Base-by-base conservation (phyloP, 2,888 invertebrate genomes). In the Diaprepes abbreviatus region DNA sequence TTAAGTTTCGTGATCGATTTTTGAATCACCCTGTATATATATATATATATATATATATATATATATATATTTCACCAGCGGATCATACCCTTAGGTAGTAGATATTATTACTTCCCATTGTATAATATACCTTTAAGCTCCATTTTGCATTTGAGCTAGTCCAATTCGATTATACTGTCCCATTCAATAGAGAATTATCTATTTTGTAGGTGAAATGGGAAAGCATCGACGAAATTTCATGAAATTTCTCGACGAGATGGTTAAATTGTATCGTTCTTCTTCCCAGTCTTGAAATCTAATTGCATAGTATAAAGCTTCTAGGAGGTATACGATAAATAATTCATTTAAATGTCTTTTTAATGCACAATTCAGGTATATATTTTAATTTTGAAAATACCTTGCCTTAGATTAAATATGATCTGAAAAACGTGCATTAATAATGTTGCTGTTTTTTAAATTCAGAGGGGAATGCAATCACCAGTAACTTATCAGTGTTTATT, bases 281-380 rank as follows among this genome's bases (percentile, higher is more conserved):
- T 21, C 19, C 14, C 10, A 2, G 24, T 38, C 38, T 38, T 36
- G 38, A 35, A 24, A 36, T 57, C 24, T 21, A 38, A 57, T 57
- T 38, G 57, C 38, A 57, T 57, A 24, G 24, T 21, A 57, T 57
- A 24, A 57, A 57, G 24, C 38, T 57, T 57, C 38, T 14, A 57
- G 12, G 24, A 12, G 33, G 33, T 33, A 24, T 52, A 52, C 33
- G 9, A 55, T 55, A 55, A 55, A 55, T 36, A 36, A 55, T 55
- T 36, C 36, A 55, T 36, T 21, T 48, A 0, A 12, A 36, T 19
- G 14, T 21, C 21, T 55, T 55, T 14, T 5, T 21, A 36, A 36
- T 17, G 21, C 55, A n/a, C 12, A 21, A 36, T 55, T 12, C 6
- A 21, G 10, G 7, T 55, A n/a, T n/a, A n/a, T n/a, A n/a, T n/a